Evolutionary conservation across 1,140 invertebrate genomes (phyloP).

Genomic region (Diprion similis): DNA sequence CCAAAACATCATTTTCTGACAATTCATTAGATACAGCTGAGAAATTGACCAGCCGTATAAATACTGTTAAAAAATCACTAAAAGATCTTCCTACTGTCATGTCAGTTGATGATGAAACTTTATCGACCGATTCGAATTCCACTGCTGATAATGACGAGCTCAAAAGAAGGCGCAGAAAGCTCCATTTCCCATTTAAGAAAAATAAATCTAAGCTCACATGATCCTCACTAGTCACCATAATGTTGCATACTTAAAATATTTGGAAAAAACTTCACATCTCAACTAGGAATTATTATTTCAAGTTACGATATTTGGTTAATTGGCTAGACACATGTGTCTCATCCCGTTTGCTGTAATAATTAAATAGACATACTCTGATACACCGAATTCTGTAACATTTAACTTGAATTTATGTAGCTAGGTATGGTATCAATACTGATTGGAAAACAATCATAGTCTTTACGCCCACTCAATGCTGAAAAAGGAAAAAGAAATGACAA

Average conservation of each 20-base stretch:
- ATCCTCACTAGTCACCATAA: constrained; percentile 31
- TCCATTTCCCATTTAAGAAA: constrained; percentile 58
- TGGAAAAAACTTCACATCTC: background rate
- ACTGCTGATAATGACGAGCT: constrained; percentile 59
- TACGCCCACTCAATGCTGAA: background rate
- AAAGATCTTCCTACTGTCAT: constrained; percentile 48
- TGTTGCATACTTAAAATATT: background rate
- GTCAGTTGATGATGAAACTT: constrained; percentile 58
- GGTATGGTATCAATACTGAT: background rate
- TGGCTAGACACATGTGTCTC: background rate
- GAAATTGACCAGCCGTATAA: constrained; percentile 22
- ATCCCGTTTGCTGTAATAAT: background rate
- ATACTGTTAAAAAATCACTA: constrained; percentile 34
- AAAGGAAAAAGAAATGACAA: background rate
- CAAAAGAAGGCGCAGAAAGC: constrained; percentile 55
- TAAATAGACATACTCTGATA: background rate
- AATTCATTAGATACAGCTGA: constrained; percentile 51
- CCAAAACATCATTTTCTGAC: constrained; percentile 60
- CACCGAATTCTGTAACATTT: too few species aligned
- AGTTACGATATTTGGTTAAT: background rate
- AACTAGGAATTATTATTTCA: background rate
- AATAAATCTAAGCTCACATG: constrained; percentile 57
- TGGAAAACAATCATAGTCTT: background rate
- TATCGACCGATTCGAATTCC: constrained; percentile 64
- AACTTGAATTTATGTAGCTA: too few species aligned